phyloP scores from a whole-genome alignment of 2,113 vertebrate species.

The Xiphorhynchus elegans region DNA sequence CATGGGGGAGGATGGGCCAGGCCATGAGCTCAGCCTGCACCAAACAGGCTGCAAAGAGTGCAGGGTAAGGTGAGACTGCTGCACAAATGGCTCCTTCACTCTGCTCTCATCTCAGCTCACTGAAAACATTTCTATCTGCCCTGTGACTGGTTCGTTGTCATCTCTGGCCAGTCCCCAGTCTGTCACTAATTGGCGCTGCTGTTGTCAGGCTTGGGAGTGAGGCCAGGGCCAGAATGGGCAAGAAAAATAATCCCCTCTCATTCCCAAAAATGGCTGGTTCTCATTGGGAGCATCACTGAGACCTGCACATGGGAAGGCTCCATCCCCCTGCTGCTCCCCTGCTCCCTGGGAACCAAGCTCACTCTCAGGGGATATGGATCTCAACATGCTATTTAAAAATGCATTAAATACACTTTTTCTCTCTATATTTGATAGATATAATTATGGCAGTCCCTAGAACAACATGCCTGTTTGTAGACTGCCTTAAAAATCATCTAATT shows the following conservation, averaged over 20 bases:
- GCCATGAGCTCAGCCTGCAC: accelerated
- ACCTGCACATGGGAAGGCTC: neutral
- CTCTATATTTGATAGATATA: conserved; percentile 49
- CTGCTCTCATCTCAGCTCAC: neutral
- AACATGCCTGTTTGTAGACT: conserved; percentile 64
- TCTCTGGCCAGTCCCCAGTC: conserved; percentile 30
- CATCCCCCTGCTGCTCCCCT: neutral
- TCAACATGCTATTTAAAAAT: conserved; percentile 15
- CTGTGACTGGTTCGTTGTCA: neutral
- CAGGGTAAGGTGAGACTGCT: neutral
- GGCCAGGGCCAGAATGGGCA: conserved; percentile 15
- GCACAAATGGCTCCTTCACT: neutral
- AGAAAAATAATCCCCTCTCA: conserved; percentile 12
- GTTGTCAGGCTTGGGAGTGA: conserved; percentile 21
- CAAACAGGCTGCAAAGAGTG: neutral
- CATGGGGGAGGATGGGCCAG: accelerated
- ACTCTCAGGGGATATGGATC: neutral
- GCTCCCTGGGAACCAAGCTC: neutral
- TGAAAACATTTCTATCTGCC: neutral
- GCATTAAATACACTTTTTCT: conserved; percentile 45
- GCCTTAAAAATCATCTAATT: conserved; percentile 71
- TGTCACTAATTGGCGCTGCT: conserved; percentile 14
- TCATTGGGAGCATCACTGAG: neutral
- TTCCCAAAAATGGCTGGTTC: neutral
- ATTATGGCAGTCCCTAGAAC: conserved; percentile 61